Conservation (phyloP, 2,888 invertebrate genomes). For the Graphium colonna region DNA sequence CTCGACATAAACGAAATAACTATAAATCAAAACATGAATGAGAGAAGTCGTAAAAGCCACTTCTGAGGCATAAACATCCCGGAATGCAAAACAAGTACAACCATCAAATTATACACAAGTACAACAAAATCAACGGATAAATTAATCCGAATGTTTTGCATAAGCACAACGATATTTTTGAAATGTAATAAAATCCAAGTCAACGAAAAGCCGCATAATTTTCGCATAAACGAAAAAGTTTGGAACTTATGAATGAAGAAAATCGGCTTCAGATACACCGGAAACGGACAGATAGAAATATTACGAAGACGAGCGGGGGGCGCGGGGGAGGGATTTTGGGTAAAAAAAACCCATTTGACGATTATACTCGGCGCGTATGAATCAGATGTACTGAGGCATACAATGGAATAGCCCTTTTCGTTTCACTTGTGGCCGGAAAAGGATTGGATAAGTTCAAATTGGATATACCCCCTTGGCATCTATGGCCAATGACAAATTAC, state of each 20-base stretch:
- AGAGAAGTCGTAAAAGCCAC: too few relatives aligned
- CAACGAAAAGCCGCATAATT: conserved; percentile 18
- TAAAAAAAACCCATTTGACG: conserved; percentile 31
- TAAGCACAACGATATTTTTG: conserved; percentile 14
- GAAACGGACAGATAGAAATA: conserved; percentile 22
- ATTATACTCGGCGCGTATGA: conserved; percentile 16
- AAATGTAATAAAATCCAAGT: conserved; percentile 13
- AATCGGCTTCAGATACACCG: conserved; percentile 14
- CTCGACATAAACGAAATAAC: too few relatives aligned
- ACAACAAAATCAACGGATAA: neutral
- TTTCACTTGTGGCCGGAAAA: conserved; percentile 28
- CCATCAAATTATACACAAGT: too few relatives aligned
- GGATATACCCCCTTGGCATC: too few relatives aligned
- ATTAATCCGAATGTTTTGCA: conserved; percentile 10
- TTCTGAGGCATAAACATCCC: too few relatives aligned
- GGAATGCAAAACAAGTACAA: too few relatives aligned
- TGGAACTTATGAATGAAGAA: conserved; percentile 25
- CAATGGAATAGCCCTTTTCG: conserved; percentile 15
- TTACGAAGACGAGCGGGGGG: conserved; percentile 16
- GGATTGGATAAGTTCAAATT: conserved; percentile 38
- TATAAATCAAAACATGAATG: too few relatives aligned
- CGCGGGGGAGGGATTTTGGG: conserved; percentile 17
- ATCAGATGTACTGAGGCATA: conserved; percentile 12
- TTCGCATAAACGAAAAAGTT: conserved; percentile 20
- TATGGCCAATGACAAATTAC: conserved; percentile 53